Base-by-base conservation (phyloP, 2,797 vertebrate genomes). In the Enteromius fasciolatus region DNA sequence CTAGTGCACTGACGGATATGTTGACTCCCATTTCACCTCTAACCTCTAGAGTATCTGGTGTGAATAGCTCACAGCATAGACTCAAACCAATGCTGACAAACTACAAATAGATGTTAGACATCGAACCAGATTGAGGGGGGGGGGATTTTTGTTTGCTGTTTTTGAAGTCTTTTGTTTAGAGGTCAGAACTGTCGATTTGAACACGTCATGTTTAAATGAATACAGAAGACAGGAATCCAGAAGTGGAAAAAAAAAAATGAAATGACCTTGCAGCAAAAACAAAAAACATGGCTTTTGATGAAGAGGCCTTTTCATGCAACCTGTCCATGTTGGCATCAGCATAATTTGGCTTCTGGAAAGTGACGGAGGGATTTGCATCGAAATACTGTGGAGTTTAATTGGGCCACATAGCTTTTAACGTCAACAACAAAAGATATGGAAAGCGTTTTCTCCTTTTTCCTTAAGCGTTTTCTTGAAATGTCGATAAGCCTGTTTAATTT, bases 41-140 rank as follows among this genome's bases (percentile, higher is more conserved):
- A 82, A 76, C 73, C 73, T 69, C 72, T 23, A 36, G 69, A 44
- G 44, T 12, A 76, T 76, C 46, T 4, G 31, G 72, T 82, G 80
- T 67, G 50, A 76, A 69, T 68, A 59, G 59, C 64, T 25, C 73
- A 46, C 33, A 67, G 7, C 41, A 25, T 59, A 50, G 9, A 41
- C 68, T 73, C 57, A 48, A 12, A n/a, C 41, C 28, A 44, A 14
- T 68, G 14, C 64, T 76, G 81, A 36, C 73, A 75, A n/a, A 64
- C 61, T 75, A 57, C 70, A 67, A 67, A 67, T 44, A 69, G 64
- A 82, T 75, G 73, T 59, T 69, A n/a, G 48, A 23, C 2, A 5
- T 54, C 2, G 0, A 18, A 20, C 23, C 72, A 44, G 15, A 81
- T 25, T 23, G 18, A 3, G 28, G 28, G 1, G 28, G 28, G 28